phyloP scores from a whole-genome alignment of 2,113 vertebrate genomes.

The Syrrhaptes paradoxus region DNA sequence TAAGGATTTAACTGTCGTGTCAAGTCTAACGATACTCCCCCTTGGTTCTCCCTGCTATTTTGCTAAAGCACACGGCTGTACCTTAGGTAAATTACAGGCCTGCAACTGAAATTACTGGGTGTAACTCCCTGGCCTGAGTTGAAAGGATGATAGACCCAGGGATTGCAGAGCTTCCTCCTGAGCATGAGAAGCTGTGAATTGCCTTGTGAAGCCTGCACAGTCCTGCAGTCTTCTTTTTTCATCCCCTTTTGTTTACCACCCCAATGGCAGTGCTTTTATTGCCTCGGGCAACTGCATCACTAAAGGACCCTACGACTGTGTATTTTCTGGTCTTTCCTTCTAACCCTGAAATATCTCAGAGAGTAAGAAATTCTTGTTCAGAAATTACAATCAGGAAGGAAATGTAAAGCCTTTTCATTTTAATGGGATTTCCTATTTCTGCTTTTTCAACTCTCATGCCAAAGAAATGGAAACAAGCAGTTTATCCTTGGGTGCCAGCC shows the following conservation, averaged over 20 bases:
- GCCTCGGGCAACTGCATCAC: not conserved
- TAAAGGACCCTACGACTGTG: not conserved
- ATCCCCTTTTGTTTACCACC: not conserved
- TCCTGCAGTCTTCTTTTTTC: not conserved
- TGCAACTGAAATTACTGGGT: slow-evolving; percentile 19
- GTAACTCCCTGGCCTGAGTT: not conserved
- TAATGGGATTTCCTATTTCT: not conserved
- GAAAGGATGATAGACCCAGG: not conserved
- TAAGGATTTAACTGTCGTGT: not conserved
- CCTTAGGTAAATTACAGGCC: slow-evolving; percentile 45
- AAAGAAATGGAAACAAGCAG: not conserved
- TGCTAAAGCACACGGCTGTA: not conserved
- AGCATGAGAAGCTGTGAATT: not conserved
- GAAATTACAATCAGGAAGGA: not conserved
- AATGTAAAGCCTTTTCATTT: not conserved
- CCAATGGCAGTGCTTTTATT: not conserved
- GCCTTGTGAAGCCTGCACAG: not conserved
- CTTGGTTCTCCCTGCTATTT: not conserved
- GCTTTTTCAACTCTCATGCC: not conserved
- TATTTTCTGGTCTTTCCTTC: not conserved
- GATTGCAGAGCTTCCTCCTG: not conserved
- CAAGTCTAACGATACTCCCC: not conserved
- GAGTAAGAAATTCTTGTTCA: not conserved
- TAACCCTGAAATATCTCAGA: not conserved
- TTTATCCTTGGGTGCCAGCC: not conserved